Percentiles rank a stretch among this genome's conserved stretches.
Evolutionary conservation across 2,888 invertebrate genomes (phyloP).

Genomic region (Drosophila subsilvestris): DNA sequence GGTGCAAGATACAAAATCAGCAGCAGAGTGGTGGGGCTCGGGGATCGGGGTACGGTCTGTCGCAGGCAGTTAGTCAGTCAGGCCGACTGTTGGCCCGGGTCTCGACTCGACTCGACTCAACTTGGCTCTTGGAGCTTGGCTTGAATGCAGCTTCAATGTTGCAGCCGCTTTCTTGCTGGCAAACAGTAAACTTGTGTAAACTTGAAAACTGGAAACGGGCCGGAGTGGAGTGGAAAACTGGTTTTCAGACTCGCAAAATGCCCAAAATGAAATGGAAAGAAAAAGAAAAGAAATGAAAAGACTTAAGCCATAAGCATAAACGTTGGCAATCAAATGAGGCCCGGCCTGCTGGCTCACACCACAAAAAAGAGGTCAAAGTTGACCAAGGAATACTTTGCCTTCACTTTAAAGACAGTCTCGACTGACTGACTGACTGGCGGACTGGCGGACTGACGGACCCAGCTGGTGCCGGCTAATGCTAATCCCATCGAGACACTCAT

Average conservation of each 20-base stretch:
- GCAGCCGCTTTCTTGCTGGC: conserved; percentile 50
- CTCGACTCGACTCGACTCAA: not conserved
- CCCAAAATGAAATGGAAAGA: conserved; percentile 57
- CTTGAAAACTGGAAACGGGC: conserved; percentile 74
- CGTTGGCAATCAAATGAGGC: conserved; percentile 75
- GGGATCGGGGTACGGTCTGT: not conserved
- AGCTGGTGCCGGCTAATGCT: conserved; percentile 33
- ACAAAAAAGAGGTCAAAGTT: conserved; percentile 78
- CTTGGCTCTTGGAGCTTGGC: conserved; percentile 27
- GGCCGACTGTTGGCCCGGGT: conserved; percentile 52
- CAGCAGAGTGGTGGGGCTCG: conserved; percentile 26
- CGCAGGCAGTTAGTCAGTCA: conserved; percentile 52
- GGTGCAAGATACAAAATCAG: conserved; percentile 59
- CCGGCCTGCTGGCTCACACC: conserved; percentile 48
- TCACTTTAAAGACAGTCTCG: not conserved
- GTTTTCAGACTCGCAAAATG: conserved; percentile 68
- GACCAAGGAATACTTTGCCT: conserved; percentile 43
- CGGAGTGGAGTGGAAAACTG: conserved; percentile 50
- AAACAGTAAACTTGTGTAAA: conserved; percentile 59
- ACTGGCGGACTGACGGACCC: conserved; percentile 7
- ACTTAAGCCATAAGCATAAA: conserved; percentile 61
- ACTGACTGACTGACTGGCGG: not conserved
- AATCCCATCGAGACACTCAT: conserved; percentile 38
- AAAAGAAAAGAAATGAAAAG: conserved; percentile 16
- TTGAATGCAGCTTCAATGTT: conserved; percentile 32